Evolutionary conservation across 2,797 vertebrate genomes (phyloP).

Genomic region (Lagocephalus sceleratus): DNA sequence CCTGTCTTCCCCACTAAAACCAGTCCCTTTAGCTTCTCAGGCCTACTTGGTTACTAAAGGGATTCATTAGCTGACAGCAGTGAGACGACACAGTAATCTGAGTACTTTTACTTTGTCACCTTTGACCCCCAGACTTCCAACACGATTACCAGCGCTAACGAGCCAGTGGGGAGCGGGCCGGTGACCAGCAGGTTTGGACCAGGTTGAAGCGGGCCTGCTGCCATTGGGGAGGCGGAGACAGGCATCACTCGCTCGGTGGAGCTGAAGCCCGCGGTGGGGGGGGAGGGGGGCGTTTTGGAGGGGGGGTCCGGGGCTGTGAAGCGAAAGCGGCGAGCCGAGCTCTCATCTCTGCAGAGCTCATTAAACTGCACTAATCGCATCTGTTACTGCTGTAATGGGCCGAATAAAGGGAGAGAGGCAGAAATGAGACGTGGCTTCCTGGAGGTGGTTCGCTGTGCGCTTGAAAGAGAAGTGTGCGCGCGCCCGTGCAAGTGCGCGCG

Average conservation of each 20-base stretch:
- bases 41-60: too few relatives aligned
- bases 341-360: constrained; percentile 69
- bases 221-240: constrained; percentile 11
- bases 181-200: too few relatives aligned
- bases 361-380: constrained; percentile 67
- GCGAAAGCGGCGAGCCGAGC: constrained; percentile 33
- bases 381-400: constrained; percentile 52
- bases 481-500: constrained; percentile 5
- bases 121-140: neutral
- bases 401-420: constrained; percentile 42
- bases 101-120: neutral
- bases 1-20: too few relatives aligned
- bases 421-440: constrained; percentile 46
- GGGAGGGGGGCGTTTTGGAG: too few relatives aligned
- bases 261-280: constrained; percentile 30
- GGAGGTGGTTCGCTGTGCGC: constrained; percentile 38
- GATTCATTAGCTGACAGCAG: too few relatives aligned
- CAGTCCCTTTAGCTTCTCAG: too few relatives aligned
- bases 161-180: too few relatives aligned
- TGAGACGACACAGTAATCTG: neutral
- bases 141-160: too few relatives aligned
- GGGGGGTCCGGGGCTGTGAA: constrained; percentile 45
- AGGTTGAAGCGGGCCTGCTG: neutral
- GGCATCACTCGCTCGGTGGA: constrained; percentile 13
- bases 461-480: constrained; percentile 30